phyloP scores from a whole-genome alignment of 1,140 invertebrate species.

The Drosophila miranda region DNA sequence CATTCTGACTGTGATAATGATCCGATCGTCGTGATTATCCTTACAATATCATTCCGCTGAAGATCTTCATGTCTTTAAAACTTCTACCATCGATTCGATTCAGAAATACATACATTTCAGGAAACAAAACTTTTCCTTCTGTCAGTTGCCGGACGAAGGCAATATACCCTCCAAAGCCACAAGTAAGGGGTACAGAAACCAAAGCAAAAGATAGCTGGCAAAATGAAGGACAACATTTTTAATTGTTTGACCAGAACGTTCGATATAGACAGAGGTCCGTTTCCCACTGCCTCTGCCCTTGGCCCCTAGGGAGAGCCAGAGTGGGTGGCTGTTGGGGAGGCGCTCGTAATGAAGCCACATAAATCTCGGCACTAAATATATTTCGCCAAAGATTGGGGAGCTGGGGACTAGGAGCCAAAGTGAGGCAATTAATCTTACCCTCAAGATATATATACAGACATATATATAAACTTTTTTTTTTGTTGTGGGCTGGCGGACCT shows the following conservation, averaged over 20 bases:
- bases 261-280: slow-evolving; percentile 20
- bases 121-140: too few species aligned
- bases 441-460: slow-evolving; percentile 22
- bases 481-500: slow-evolving; percentile 2
- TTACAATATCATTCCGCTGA: too few species aligned
- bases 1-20: too few species aligned
- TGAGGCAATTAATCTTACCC: slow-evolving; percentile 70
- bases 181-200: background rate
- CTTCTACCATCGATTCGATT: too few species aligned
- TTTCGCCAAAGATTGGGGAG: slow-evolving; percentile 52
- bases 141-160: too few species aligned
- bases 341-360: slow-evolving; percentile 70
- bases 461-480: slow-evolving; percentile 20
- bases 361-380: slow-evolving; percentile 79
- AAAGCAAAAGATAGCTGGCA: slow-evolving; percentile 6
- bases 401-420: slow-evolving; percentile 30
- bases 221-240: slow-evolving; percentile 48
- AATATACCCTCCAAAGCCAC: too few species aligned
- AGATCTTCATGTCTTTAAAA: too few species aligned
- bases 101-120: too few species aligned
- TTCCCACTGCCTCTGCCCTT: background rate
- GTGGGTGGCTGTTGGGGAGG: slow-evolving; percentile 1
- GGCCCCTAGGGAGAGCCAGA: background rate
- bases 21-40: too few species aligned
- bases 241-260: slow-evolving; percentile 64